Evolutionary conservation across 2,113 vertebrate species (phyloP).

Genomic region (Burhinus bistriatus): DNA sequence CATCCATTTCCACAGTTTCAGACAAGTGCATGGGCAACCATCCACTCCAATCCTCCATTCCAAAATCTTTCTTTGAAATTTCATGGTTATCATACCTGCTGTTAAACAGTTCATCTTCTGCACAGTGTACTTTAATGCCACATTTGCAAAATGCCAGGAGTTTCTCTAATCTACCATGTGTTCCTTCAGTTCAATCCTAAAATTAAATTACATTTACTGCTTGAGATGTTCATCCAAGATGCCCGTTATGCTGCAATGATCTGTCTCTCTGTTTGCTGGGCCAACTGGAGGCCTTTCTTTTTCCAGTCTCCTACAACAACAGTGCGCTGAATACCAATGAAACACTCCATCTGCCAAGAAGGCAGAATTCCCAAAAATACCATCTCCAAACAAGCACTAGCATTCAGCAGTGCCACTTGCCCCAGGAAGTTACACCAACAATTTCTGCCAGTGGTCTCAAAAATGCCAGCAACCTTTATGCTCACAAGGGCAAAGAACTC

Average conservation of each 20-base stretch:
- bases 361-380: not conserved
- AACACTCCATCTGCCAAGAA: not conserved
- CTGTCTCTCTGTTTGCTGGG: not conserved
- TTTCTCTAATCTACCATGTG: not conserved
- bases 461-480: not conserved
- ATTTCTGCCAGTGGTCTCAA: not conserved
- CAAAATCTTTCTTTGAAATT: not conserved
- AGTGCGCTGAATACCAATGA: fast-evolving
- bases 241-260: not conserved
- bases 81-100: not conserved
- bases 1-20: not conserved
- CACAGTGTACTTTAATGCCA: not conserved
- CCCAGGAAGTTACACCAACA: not conserved
- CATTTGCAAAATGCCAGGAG: not conserved
- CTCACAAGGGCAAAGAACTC: not conserved
- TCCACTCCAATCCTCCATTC: not conserved
- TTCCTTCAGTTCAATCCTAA: not conserved
- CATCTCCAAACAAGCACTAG: not conserved
- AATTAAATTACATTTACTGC: not conserved
- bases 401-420: not conserved
- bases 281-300: not conserved
- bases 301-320: not conserved
- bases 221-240: not conserved
- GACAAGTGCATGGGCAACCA: not conserved
- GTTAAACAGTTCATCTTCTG: not conserved